Evolutionary conservation across 2,797 vertebrate species (phyloP), one percentile per base, ranked within the genome.

Genomic region (Percopsis omiscomaycus): DNA sequence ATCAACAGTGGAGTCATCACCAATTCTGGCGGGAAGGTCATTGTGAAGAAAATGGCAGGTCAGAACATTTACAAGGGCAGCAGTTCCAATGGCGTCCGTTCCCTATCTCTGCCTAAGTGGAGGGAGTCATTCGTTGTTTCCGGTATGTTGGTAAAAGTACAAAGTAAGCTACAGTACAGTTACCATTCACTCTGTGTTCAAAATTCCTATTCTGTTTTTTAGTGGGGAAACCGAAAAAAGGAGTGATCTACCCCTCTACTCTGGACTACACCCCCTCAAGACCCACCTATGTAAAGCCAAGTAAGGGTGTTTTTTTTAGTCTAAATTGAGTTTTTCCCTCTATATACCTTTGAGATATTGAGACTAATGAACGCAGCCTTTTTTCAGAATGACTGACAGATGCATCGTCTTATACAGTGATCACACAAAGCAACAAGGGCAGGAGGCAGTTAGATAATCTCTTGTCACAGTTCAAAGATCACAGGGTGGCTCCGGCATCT

Each of bases 191-290:
- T 42, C 37, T 2, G 47, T 48, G 12, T 8, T 48, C 2, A 48
- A 15, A 4, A 13, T 48, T 15, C 12, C 11, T 48, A 15, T 10
- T 44, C 47, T 72, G 16, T 89, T 72, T 90, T 89, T 66, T 78
- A 98, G 96, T 94, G 79, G 95, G 95, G 48, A 98, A 97, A 83
- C 92, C 94, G 59, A 95, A 94, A 86, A 98, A 94, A 91, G 96
- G 95, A 54, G 92, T 95, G 47, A 94, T 93, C 68, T 98, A 98
- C 63, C 97, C 96, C 0, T 90, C 94, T 0, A 89, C 88, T 45
- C 94, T 98, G 79, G 94, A 95, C 85, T 97, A 93, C 37, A 88
- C 92, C 56, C 86, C 94, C 30, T 84, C 94, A 71, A 95, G 92
- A 89, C 92, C 87, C 2, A 85, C 89, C 70, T 85, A 88, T 27